These are phyloP conservation scores for Emydoidea blandingii DNA, from an alignment of 2,797 vertebrate genomes.

Conservation along the genomic window DNA sequence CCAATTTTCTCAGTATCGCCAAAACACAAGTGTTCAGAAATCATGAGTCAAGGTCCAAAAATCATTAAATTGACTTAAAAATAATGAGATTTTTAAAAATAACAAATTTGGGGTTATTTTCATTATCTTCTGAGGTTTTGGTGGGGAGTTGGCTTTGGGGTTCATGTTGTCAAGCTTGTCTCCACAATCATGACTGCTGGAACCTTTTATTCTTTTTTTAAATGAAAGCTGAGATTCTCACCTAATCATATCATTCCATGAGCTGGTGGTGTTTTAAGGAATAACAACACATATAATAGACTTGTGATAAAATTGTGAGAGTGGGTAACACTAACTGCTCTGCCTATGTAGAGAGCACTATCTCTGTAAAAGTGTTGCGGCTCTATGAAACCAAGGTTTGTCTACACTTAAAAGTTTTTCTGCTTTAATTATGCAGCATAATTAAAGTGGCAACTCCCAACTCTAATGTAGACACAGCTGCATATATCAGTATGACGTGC, in stretches of 20 bases:
- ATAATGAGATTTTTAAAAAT: neutral
- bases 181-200: neutral
- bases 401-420: neutral
- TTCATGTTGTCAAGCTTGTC: neutral
- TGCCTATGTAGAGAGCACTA: neutral
- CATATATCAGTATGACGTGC: neutral
- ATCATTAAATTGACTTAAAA: neutral
- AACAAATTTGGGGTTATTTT: neutral
- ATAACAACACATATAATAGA: slow-evolving; percentile 31
- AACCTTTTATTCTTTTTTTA: neutral
- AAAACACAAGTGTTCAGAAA: neutral
- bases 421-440: neutral
- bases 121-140: neutral
- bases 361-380: neutral
- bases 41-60: neutral
- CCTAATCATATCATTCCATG: neutral
- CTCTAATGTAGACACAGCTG: neutral
- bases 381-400: neutral
- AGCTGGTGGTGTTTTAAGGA: neutral
- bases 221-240: neutral
- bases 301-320: neutral
- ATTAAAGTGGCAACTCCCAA: neutral
- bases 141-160: neutral
- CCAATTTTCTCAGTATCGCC: neutral
- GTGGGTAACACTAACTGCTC: neutral